These are phyloP conservation scores for Rhagium mordax DNA, from an alignment of 2,888 invertebrate species.

Conservation along the genomic window DNA sequence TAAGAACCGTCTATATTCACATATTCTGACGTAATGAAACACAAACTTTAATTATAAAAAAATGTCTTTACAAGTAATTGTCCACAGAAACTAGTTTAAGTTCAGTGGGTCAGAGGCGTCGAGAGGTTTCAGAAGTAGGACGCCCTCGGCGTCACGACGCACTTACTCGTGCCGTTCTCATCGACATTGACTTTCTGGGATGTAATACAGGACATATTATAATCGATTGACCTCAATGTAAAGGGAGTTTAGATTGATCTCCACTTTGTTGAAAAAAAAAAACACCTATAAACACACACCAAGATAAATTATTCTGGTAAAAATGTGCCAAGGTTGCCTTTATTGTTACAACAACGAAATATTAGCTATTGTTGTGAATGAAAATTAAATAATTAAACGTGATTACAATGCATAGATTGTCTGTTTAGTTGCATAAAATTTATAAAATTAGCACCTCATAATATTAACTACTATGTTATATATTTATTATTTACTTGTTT, in stretches of 20 bases:
- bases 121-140: slow-evolving; percentile 49
- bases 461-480: not conserved
- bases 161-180: slow-evolving; percentile 46
- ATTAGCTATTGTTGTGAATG: slow-evolving; percentile 57
- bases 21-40: too few relatives aligned
- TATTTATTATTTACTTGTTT: not conserved
- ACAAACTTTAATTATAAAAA: too few relatives aligned
- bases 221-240: slow-evolving; percentile 54
- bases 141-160: slow-evolving; percentile 57
- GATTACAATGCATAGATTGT: slow-evolving; percentile 53
- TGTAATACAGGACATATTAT: slow-evolving; percentile 41
- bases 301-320: slow-evolving; percentile 53
- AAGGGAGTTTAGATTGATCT: slow-evolving; percentile 42
- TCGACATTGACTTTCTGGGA: slow-evolving; percentile 59
- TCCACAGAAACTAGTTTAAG: slow-evolving; percentile 47
- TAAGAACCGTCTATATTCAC: too few relatives aligned
- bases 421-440: slow-evolving; percentile 51
- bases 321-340: slow-evolving; percentile 60
- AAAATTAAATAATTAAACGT: slow-evolving; percentile 52
- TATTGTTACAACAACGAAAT: slow-evolving; percentile 56
- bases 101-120: slow-evolving; percentile 59
- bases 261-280: slow-evolving; percentile 30
- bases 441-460: slow-evolving; percentile 10
- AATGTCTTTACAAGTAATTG: not conserved
- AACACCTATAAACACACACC: slow-evolving; percentile 42